Conservation (phyloP, 2,113 vertebrate species). For the Pangasianodon hypophthalmus region DNA sequence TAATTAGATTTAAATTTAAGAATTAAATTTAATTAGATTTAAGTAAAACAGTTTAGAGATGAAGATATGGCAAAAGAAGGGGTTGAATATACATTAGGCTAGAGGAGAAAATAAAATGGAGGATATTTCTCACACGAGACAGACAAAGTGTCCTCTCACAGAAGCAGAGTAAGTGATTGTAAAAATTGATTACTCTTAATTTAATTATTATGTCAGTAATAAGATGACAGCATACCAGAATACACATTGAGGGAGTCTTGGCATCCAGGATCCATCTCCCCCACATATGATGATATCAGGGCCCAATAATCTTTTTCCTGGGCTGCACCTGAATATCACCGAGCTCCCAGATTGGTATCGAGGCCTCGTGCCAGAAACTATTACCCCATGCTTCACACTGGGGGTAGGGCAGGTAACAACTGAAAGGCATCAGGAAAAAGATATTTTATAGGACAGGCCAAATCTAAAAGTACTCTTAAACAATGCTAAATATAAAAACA, state of each 20-base stretch:
- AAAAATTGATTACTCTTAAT: neutral
- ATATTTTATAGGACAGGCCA: neutral
- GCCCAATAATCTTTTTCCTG: neutral
- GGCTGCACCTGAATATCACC: neutral
- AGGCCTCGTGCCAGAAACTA: neutral
- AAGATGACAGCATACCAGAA: neutral
- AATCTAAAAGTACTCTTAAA: neutral
- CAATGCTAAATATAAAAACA: neutral
- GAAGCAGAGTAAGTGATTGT: neutral
- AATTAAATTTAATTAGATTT: neutral
- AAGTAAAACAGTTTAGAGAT: neutral
- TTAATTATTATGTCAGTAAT: neutral
- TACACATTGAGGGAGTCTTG: constrained; percentile 26
- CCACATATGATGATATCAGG: constrained; percentile 29
- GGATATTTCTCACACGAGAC: neutral
- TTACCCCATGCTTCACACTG: neutral
- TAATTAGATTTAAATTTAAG: neutral
- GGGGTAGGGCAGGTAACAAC: constrained; percentile 8
- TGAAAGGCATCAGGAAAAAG: neutral
- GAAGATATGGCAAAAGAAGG: neutral
- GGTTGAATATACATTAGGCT: neutral
- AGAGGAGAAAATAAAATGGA: neutral
- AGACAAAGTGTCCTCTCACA: neutral
- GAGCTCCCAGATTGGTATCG: neutral
- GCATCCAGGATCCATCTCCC: constrained; percentile 7